These are phyloP conservation scores for Oreochromis aureus DNA, from an alignment of 2,113 vertebrate genomes.

Conservation along the genomic window DNA sequence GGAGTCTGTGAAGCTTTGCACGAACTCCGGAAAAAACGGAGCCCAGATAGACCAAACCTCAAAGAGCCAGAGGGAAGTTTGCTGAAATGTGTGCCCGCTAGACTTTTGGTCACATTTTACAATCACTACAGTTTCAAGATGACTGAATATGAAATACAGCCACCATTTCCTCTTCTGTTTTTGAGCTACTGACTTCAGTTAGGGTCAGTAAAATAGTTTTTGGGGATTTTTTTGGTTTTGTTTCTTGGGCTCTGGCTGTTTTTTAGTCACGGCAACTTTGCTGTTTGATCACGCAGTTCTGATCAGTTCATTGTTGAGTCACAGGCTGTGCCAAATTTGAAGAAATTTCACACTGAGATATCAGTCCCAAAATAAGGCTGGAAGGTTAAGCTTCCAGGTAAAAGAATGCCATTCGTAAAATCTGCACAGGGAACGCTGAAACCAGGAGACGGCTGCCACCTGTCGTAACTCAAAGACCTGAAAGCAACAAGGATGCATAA, in stretches of 20 bases:
- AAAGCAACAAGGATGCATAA: accelerated
- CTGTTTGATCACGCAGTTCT: accelerated
- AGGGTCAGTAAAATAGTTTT: accelerated
- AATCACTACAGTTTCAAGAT: not conserved
- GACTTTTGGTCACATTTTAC: not conserved
- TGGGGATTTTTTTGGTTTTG: not conserved
- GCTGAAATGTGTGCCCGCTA: not conserved
- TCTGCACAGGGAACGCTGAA: accelerated
- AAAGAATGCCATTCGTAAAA: not conserved
- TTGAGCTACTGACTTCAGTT: accelerated
- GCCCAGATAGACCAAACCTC: not conserved
- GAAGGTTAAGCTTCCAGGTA: not conserved
- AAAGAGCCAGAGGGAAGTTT: not conserved
- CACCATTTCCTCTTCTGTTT: not conserved
- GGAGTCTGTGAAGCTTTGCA: not conserved
- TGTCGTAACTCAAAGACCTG: accelerated
- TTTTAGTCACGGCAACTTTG: not conserved
- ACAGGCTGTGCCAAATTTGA: not conserved
- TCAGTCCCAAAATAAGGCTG: not conserved
- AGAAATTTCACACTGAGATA: not conserved
- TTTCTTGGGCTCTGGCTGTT: accelerated
- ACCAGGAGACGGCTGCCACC: not conserved
- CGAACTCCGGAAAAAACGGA: not conserved
- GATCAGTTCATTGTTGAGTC: accelerated
- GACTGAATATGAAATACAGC: not conserved